These are phyloP conservation scores for Meteorus colon DNA, from an alignment of 2,888 invertebrate species.

Conservation along the genomic window DNA sequence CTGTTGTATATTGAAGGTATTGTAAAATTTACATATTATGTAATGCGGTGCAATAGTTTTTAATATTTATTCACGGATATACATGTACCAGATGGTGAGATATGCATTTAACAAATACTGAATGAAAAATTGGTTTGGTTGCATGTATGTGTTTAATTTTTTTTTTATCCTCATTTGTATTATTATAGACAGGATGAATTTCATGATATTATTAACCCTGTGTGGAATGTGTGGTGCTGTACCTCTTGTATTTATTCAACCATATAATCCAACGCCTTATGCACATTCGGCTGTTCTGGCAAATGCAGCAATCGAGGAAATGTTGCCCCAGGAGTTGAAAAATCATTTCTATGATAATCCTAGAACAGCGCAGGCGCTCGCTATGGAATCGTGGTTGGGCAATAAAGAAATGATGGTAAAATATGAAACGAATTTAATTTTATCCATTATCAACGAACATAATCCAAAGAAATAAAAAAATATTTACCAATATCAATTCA, in stretches of 20 bases:
- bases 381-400: constrained; percentile 86
- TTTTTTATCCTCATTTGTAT: neutral
- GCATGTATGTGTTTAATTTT: neutral
- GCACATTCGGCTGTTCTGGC: constrained; percentile 83
- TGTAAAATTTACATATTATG: neutral
- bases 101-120: neutral
- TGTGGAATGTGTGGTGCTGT: constrained; percentile 56
- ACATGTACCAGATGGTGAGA: neutral
- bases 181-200: constrained; percentile 45
- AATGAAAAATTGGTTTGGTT: neutral
- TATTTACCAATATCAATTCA: constrained; percentile 1
- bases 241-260: constrained; percentile 60
- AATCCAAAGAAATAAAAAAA: neutral
- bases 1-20: neutral
- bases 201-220: constrained; percentile 51
- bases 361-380: constrained; percentile 81
- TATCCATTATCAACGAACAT: no score
- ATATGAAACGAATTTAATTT: neutral
- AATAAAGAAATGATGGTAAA: constrained; percentile 82
- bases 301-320: constrained; percentile 82
- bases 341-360: constrained; percentile 88
- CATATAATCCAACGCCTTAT: constrained; percentile 54
- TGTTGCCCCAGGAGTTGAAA: constrained; percentile 81
- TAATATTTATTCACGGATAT: neutral
- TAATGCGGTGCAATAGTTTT: neutral